A percentile compares a stretch with the other conserved stretches of the same genome.
phyloP scores from a whole-genome alignment of 2,113 vertebrate genomes.

The Carassius carassius region DNA sequence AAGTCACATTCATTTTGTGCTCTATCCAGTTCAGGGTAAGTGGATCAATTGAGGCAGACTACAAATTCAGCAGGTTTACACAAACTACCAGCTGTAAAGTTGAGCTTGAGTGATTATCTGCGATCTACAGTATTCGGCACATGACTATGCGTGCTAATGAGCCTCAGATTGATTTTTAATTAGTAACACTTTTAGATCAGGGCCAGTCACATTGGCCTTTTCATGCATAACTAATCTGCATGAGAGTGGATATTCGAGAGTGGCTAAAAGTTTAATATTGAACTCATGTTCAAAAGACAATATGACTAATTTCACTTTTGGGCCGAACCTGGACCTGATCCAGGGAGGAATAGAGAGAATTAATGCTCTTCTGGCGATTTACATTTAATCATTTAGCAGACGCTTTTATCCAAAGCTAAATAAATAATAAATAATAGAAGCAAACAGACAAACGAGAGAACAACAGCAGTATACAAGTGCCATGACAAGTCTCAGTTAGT shows the following conservation, averaged over 20 bases:
- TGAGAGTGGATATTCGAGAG: conserved; percentile 56
- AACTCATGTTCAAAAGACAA: conserved; percentile 16
- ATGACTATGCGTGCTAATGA: conserved; percentile 91
- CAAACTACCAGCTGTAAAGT: conserved; percentile 86
- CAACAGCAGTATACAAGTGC: too few relatives aligned
- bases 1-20: conserved; percentile 87
- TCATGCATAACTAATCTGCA: conserved; percentile 79
- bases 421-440: too few relatives aligned
- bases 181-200: conserved; percentile 92
- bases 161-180: conserved; percentile 99
- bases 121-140: conserved; percentile 76
- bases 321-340: too few relatives aligned
- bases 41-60: conserved; percentile 95
- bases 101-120: conserved; percentile 87
- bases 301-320: not conserved
- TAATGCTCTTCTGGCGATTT: too few relatives aligned
- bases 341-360: too few relatives aligned
- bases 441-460: too few relatives aligned
- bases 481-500: too few relatives aligned
- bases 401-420: too few relatives aligned
- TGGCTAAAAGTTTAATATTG: conserved; percentile 34
- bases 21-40: conserved; percentile 85
- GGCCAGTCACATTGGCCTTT: conserved; percentile 85
- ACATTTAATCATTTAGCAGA: too few relatives aligned
- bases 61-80: conserved; percentile 97